Base-by-base conservation (phyloP, 2,888 invertebrate species). In the Podotricha telesiphe region DNA sequence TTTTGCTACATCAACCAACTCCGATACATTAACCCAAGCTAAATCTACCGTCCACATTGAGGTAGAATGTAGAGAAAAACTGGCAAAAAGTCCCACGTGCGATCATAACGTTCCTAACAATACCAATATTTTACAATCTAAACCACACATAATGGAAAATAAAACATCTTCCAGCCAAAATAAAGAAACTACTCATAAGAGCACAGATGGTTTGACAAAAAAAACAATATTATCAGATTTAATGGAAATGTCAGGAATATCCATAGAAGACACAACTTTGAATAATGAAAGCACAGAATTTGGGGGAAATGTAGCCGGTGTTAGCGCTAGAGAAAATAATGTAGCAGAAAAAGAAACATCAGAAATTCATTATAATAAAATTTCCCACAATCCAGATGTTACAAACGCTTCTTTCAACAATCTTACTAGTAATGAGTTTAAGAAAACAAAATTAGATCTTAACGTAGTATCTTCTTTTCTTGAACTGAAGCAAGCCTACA, bases 161-260 rank as follows among this genome's bases (percentile, higher is more conserved):
- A 22, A 37, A 42, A 37, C 22, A 45, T n/a, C n/a, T 42, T n/a
- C 10, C 40, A 61, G n/a, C 13, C n/a, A 40, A 22, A 47, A 45
- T 22, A 8, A 45, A 59, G 22, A 20, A 47, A 48, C 7, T 45
- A 20, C 28, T 55, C 56, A 37, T 37, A 40, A 56, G 17, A 34
- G 2, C 5, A 7, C 37, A 7, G 20, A 64, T 42, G 42, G 17
- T 48, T 47, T 34, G 10, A 15, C 37, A 10, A 71, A 75, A 69
- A 74, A 89, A 75, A 82, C 87, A 56, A 82, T 93, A 74, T 72
- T 93, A 40, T 91, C 91, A 0, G 91, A 92, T 78, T 82, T 93
- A 72, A 93, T 93, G 93, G 86, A 87, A 82, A 90, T 93, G 89
- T 92, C 92, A 11, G 93, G 93, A 11, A 93, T 93, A 76, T 84